These are phyloP conservation scores for Cotesia typhae DNA, from an alignment of 1,140 invertebrate species.

Conservation along the genomic window DNA sequence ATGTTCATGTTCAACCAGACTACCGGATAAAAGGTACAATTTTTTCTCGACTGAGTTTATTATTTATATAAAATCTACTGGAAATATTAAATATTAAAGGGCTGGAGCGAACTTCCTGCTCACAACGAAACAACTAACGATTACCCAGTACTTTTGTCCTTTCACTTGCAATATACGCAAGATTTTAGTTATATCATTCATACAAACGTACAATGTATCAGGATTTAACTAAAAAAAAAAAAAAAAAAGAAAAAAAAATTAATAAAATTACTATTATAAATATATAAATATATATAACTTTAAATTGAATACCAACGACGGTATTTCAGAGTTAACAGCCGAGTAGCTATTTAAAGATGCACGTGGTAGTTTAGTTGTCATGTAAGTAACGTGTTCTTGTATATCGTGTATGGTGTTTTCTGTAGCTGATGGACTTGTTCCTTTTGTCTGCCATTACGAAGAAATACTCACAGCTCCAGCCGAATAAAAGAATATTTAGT, in stretches of 20 bases:
- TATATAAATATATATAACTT: no score
- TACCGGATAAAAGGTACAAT: background rate
- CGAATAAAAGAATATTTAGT: background rate
- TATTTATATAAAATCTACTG: background rate
- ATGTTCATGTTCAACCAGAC: no score
- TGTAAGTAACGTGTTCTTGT: background rate
- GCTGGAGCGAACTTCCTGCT: conserved; percentile 58
- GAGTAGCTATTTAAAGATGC: background rate
- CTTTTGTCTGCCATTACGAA: conserved; percentile 12
- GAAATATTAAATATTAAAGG: conserved; percentile 48
- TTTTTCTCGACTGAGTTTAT: background rate
- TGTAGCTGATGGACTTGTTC: conserved; percentile 2
- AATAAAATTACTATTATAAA: no score
- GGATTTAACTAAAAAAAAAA: no score
- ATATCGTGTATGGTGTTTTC: background rate
- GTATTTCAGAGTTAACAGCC: no score
- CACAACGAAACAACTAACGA: conserved; percentile 41
- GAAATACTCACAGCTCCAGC: background rate
- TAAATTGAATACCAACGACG: no score
- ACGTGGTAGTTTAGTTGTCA: background rate
- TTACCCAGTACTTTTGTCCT: conserved; percentile 30
- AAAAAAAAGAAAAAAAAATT: no score
- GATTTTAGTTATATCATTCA: conserved; percentile 26
- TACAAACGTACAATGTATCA: no score
- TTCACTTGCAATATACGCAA: conserved; percentile 31